phyloP scores from a whole-genome alignment of 2,888 invertebrate species.

The Athalia circularis region DNA sequence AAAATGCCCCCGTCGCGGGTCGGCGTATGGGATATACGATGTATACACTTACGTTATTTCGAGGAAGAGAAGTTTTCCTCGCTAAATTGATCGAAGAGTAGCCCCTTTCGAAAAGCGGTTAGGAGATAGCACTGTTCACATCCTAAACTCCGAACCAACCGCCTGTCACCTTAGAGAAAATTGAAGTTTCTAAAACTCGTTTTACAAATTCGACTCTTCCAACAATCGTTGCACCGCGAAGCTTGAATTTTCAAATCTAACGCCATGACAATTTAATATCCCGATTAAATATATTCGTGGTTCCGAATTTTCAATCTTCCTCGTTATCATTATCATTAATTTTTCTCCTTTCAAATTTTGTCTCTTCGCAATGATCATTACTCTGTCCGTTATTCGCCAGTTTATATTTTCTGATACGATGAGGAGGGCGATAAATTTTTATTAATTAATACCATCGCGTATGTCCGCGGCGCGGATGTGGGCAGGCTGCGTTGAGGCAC shows the following conservation, averaged over 20 bases:
- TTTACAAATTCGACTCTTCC: too few species aligned
- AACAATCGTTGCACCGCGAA: too few species aligned
- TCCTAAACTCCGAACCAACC: not conserved
- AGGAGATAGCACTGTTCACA: not conserved
- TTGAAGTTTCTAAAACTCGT: not conserved
- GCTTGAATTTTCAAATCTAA: too few species aligned
- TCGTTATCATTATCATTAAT: not conserved
- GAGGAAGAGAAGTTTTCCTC: not conserved
- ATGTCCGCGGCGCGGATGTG: not conserved
- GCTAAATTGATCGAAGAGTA: conserved; percentile 22
- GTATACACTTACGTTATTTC: too few species aligned
- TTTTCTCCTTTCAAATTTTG: not conserved
- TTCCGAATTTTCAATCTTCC: not conserved
- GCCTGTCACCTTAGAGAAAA: conserved; percentile 4
- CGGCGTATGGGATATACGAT: too few species aligned
- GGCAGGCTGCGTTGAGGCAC: not conserved
- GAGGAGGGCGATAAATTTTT: not conserved
- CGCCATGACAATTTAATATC: too few species aligned
- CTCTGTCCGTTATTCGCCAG: not conserved
- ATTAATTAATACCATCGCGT: conserved; percentile 7
- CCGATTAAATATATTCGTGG: not conserved
- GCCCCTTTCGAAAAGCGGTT: not conserved
- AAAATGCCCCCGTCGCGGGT: not conserved
- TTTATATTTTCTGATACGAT: not conserved
- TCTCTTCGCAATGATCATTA: not conserved